Percentiles rank a stretch among this genome's conserved stretches.
These are phyloP conservation scores for Eupithecia vulgata DNA, from an alignment of 2,888 invertebrate species.

Conservation along the genomic window DNA sequence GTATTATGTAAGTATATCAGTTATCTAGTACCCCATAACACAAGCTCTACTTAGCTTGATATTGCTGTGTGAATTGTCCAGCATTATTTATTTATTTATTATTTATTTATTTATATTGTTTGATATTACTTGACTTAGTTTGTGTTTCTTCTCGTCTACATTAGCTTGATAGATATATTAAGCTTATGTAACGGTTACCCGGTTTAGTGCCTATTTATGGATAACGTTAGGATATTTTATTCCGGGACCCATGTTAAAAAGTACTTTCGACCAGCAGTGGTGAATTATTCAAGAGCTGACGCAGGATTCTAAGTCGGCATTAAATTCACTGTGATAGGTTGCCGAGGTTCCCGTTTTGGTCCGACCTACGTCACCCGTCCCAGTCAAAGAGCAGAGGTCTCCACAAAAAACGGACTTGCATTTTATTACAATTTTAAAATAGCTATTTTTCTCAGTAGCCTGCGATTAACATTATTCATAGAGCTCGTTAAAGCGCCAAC, in stretches of 20 bases:
- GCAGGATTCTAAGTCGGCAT: constrained; percentile 42
- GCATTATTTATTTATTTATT: too few species aligned
- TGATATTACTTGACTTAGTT: not conserved
- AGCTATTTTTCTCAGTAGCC: constrained; percentile 13
- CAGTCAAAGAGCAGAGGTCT: constrained; percentile 17
- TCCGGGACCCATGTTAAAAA: constrained; percentile 41
- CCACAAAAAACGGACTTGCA: constrained; percentile 22
- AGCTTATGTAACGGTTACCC: not conserved
- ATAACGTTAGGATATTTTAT: constrained; percentile 15
- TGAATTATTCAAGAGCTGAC: constrained; percentile 57
- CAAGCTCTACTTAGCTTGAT: too few species aligned
- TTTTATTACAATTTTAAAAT: constrained; percentile 26
- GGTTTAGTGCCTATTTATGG: constrained; percentile 28
- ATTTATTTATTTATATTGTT: not conserved
- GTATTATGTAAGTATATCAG: too few species aligned
- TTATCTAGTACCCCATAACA: too few species aligned
- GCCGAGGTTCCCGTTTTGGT: constrained; percentile 41
- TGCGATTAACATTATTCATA: constrained; percentile 19
- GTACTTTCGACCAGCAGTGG: constrained; percentile 45
- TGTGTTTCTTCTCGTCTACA: not conserved
- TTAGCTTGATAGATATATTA: not conserved
- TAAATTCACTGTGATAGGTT: constrained; percentile 42
- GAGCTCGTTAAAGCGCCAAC: not conserved
- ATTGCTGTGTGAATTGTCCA: too few species aligned
- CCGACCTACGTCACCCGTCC: constrained; percentile 48